Base-by-base conservation (phyloP, 2,888 invertebrate species). In the Xestia sexstrigata region DNA sequence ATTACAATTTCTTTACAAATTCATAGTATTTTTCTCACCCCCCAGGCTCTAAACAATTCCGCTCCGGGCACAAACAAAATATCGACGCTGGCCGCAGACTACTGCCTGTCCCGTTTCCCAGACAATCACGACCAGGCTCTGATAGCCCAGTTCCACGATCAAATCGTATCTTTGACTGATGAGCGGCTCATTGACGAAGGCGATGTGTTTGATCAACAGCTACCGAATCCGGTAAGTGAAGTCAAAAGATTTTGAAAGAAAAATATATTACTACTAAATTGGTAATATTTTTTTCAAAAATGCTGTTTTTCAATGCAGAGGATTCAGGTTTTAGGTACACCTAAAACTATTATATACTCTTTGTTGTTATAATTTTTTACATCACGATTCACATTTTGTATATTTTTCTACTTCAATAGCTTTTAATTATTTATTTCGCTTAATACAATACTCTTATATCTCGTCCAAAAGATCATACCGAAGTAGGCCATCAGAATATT, bases 81-180 rank as follows among this genome's bases (percentile, higher is more conserved):
- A 79, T 97, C 97, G 0, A 92, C 95, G 0, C 85, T 94, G 0
- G 97, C 97, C 0, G 93, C 93, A 0, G 97, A 97, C 69, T 92
- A 92, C 52, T 93, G 97, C 65, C 79, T 93, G 6, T 86, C 92
- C 0, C 91, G 93, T 0, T 71, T 96, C 0, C 92, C 93, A 0
- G 92, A 94, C 0, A 91, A 89, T 0, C 87, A 89, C 26, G 81
- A 76, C 0, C 69, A 85, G n/a, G 74, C 83, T 0, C 79, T 76
- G 0, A 79, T 82, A 0, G 87, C 92, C 0, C 52, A 63, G 0
- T 89, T 95, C 52, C 90, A 88, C 2, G 90, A 92, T 0, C 70
- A 87, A 2, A 90, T 95, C 0, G 90, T 94, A 1, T 91, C 92
- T 11, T 95, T 97, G 86, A 95, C 95, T 0, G 96, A 96, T 78